phyloP scores from a whole-genome alignment of 2,888 invertebrate genomes.

The Drosophila prostipennis region DNA sequence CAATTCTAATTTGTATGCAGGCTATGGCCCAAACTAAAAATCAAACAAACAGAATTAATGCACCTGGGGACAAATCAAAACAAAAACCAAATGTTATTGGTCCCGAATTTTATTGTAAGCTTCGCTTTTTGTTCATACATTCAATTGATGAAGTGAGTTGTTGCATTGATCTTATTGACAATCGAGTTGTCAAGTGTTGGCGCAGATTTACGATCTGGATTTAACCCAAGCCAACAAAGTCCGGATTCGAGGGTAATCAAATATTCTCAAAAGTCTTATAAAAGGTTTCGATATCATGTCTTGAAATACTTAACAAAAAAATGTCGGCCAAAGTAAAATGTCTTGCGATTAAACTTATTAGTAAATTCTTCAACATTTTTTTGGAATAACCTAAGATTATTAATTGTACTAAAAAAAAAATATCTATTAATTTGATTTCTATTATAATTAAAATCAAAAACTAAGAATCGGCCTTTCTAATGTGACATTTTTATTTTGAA shows the following conservation, averaged over 20 bases:
- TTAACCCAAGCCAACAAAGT: conserved; percentile 13
- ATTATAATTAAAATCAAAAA: no score
- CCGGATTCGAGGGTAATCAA: conserved; percentile 11
- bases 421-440: no score
- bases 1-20: conserved; percentile 42
- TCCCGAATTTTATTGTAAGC: conserved; percentile 18
- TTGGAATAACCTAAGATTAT: no score
- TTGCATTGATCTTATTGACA: conserved; percentile 68
- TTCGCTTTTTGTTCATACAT: conserved; percentile 10
- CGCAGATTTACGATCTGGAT: conserved; percentile 49
- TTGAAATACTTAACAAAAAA: no score
- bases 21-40: conserved; percentile 14
- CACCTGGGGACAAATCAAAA: conserved; percentile 33
- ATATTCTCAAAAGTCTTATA: neutral
- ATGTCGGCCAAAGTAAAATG: no score
- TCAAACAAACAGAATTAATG: conserved; percentile 22
- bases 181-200: conserved; percentile 40
- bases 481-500: neutral
- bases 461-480: no score
- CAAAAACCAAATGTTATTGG: conserved; percentile 41
- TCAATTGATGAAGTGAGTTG: conserved; percentile 52
- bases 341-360: no score
- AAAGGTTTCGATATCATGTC: neutral
- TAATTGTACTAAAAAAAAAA: no score
- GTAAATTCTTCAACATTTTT: no score